Percentiles rank a stretch among this genome's conserved stretches.
Conservation (phyloP, 2,113 vertebrate species). For the Notarius lentiginosus region DNA sequence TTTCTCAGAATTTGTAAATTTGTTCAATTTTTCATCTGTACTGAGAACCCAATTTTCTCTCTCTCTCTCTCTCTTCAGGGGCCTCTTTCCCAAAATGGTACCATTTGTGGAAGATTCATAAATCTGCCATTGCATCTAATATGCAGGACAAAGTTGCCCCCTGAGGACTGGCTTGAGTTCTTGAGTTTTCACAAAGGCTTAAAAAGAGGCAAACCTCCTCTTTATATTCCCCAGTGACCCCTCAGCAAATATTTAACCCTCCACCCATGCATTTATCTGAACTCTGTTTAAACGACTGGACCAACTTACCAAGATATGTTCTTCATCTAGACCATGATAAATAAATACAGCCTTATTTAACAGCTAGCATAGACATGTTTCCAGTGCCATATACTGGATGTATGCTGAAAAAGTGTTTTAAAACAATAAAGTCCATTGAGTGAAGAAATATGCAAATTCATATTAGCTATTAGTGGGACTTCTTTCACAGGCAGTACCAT, state of each 20-base stretch:
- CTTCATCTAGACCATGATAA: background rate
- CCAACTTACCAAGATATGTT: background rate
- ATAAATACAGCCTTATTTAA: background rate
- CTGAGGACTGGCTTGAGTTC: background rate
- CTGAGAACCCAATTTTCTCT: conserved; percentile 1
- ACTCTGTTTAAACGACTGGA: background rate
- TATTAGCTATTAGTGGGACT: background rate
- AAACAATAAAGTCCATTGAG: background rate
- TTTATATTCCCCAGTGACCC: background rate
- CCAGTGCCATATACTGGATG: background rate
- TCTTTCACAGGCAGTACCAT: background rate
- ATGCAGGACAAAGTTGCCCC: background rate
- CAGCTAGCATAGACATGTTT: background rate
- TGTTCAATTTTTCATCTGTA: conserved; percentile 15
- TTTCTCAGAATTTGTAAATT: conserved; percentile 13
- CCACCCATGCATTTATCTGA: background rate
- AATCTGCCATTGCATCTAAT: background rate
- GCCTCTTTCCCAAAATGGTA: conserved; percentile 12
- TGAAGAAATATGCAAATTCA: background rate
- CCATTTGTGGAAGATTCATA: conserved; percentile 24
- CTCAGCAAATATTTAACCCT: background rate
- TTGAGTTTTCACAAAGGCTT: conserved; percentile 14
- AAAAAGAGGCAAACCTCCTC: background rate
- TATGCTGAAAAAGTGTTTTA: background rate
- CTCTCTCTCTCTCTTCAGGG: background rate